Conservation (phyloP, 2,113 vertebrate genomes). For the Caranx ignobilis region DNA sequence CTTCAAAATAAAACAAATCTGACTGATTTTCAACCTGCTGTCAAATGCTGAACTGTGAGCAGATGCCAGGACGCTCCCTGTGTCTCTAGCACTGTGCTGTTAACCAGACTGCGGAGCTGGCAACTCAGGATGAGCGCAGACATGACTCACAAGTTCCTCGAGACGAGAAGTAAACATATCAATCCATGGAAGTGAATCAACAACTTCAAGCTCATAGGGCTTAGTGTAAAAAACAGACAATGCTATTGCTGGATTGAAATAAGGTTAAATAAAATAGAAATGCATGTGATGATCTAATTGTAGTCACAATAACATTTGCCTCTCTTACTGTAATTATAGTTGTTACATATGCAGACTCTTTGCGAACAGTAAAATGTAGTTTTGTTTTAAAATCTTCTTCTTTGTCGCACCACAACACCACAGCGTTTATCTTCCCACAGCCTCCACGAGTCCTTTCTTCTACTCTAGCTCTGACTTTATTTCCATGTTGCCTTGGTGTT, state of each 20-base stretch:
- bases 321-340: not conserved
- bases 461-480: conserved; percentile 18
- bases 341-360: conserved; percentile 5
- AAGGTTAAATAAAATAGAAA: not conserved
- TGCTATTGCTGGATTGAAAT: not conserved
- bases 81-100: conserved; percentile 39
- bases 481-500: conserved; percentile 34
- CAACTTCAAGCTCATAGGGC: no score
- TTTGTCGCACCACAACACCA: not conserved
- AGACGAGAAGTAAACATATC: conserved; percentile 34
- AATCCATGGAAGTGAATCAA: conserved; percentile 16
- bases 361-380: not conserved
- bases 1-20: conserved; percentile 46
- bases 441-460: not conserved
- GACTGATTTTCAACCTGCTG: conserved; percentile 61
- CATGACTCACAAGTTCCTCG: conserved; percentile 41
- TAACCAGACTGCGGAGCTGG: conserved; percentile 49
- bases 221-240: not conserved
- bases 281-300: not conserved
- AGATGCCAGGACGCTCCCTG: conserved; percentile 54
- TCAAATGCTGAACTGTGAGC: conserved; percentile 29
- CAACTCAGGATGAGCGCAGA: conserved; percentile 35
- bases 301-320: not conserved
- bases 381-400: not conserved
- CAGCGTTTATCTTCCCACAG: not conserved